Evolutionary conservation across 2,797 vertebrate species (phyloP), one percentile per base, ranked within the genome.

Genomic region (Takifugu rubripes): DNA sequence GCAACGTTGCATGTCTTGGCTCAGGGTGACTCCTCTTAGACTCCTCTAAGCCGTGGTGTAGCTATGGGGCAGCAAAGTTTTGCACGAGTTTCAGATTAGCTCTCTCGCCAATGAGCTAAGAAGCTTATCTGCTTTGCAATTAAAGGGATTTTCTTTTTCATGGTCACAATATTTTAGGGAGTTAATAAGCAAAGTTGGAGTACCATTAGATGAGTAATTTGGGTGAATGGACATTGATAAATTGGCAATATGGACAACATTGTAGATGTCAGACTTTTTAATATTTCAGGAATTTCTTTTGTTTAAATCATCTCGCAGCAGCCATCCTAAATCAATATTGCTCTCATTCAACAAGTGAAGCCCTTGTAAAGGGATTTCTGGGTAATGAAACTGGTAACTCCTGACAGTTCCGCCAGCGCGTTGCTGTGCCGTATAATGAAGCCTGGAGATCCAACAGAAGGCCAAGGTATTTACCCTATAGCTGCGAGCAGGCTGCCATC

Each of bases 331-430:
- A 92, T 91, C 89, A 79, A 90, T 91, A 87, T 54, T 56, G 53
- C 57, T 82, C 74, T 84, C 83, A 85, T 86, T 90, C 84, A 84
- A 84, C 77, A 84, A 78, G 87, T 88, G 77, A 78, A 81, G 66
- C 75, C 65, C 72, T 72, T 81, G 84, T 87, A 87, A 83, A 77
- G 88, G 79, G 86, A 83, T 88, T 90, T 83, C 68, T 68, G 58
- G 57, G 59, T 87, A 88, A 86, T 87, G 79, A 82, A 81, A 75
- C 52, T 52, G 77, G 75, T 81, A 77, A 77, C 79, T 79, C 84
- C 75, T 84, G 85, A 88, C 83, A 88, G 85, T 75, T 81, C 66
- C 52, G 74, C 70, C 76, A 60, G 65, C 79, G 77, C 70, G 74
- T 72, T 81, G 69, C 56, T 59, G 67, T 64, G 72, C 61, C 54